phyloP scores from a whole-genome alignment of 2,888 invertebrate genomes.

The Platypus cylindrus region DNA sequence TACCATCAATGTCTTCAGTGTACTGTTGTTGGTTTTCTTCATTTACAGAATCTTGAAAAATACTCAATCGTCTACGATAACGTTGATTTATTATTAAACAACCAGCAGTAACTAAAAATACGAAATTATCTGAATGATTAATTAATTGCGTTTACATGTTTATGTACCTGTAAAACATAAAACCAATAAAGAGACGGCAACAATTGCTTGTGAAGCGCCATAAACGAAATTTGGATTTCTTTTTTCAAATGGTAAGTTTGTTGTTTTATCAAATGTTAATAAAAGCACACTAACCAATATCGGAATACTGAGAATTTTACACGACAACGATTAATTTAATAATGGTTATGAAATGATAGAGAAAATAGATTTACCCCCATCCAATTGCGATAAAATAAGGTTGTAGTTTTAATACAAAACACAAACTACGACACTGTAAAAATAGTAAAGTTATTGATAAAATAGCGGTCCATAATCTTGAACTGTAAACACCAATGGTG shows the following conservation, averaged over 20 bases:
- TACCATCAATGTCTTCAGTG: no score
- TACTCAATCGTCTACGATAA: slow-evolving; percentile 57
- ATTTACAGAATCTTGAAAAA: slow-evolving; percentile 47
- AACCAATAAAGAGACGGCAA: slow-evolving; percentile 61
- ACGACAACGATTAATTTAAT: background rate
- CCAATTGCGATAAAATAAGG: slow-evolving; percentile 50
- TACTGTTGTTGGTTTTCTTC: no score
- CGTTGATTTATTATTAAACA: slow-evolving; percentile 75
- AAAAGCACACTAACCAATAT: slow-evolving; percentile 52
- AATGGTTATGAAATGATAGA: background rate
- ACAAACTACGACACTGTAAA: slow-evolving; percentile 69
- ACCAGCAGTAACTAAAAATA: slow-evolving; percentile 58
- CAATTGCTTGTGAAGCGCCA: slow-evolving; percentile 63
- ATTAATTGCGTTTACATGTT: background rate
- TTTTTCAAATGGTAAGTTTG: slow-evolving; percentile 42
- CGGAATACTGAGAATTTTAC: slow-evolving; percentile 44
- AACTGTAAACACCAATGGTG: slow-evolving; percentile 65
- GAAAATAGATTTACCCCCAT: slow-evolving; percentile 39
- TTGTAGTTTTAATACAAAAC: slow-evolving; percentile 66
- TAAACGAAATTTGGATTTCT: slow-evolving; percentile 66
- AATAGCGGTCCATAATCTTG: slow-evolving; percentile 75
- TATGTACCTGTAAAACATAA: slow-evolving; percentile 67
- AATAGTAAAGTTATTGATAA: slow-evolving; percentile 71
- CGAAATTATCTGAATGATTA: no score
- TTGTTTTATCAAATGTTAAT: slow-evolving; percentile 41